Evolutionary conservation across 2,797 vertebrate species (phyloP).

Genomic region (Notoglanidium macrostoma): DNA sequence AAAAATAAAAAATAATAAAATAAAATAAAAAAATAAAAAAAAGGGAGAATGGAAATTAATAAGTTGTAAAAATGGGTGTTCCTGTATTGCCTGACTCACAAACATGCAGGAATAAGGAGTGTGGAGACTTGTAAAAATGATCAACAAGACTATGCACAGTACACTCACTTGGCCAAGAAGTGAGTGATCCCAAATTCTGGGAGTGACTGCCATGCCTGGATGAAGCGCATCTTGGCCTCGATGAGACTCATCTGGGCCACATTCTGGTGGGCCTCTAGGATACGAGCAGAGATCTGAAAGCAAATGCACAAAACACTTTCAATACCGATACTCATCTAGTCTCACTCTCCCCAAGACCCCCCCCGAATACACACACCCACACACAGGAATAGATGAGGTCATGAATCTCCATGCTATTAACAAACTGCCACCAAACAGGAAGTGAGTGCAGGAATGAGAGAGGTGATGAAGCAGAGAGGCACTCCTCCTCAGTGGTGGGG

Average conservation of each 20-base stretch:
- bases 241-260: constrained; percentile 99
- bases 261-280: constrained; percentile 97
- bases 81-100: background rate
- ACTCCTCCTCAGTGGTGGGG: background rate
- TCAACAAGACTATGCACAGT: background rate
- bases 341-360: too few relatives aligned
- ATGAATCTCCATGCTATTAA: constrained; percentile 30
- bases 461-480: constrained; percentile 17
- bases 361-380: background rate
- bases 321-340: constrained; percentile 8
- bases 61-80: background rate
- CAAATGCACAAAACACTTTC: constrained; percentile 35
- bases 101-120: constrained; percentile 13
- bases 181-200: constrained; percentile 98
- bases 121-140: background rate
- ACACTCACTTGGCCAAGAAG: constrained; percentile 90
- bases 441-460: background rate
- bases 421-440: constrained; percentile 13
- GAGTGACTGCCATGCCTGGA: constrained; percentile 97
- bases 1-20: background rate
- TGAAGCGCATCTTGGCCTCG: constrained; percentile 98
- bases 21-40: background rate
- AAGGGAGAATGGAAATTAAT: background rate
- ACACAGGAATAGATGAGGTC: background rate
- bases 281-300: constrained; percentile 90